Conservation (phyloP, 2,113 vertebrate genomes). For the Colistium nudipinnis region DNA sequence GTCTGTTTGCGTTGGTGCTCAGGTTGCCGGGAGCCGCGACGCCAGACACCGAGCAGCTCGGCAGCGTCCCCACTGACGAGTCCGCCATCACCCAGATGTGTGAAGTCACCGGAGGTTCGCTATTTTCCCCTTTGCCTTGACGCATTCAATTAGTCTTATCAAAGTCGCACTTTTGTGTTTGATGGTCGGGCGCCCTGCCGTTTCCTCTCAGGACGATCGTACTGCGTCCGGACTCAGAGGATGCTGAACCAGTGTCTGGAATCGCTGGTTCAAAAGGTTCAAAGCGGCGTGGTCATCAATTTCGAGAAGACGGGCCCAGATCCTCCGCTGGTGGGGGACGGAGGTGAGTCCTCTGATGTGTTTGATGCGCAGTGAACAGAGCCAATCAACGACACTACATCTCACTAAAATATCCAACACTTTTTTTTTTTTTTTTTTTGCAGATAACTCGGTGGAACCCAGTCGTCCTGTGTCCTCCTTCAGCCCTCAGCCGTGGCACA, state of each 20-base stretch:
- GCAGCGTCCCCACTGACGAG: slow-evolving; percentile 95
- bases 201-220: slow-evolving; percentile 87
- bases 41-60: slow-evolving; percentile 93
- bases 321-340: slow-evolving; percentile 83
- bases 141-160: not conserved
- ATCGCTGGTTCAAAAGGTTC: slow-evolving; percentile 96
- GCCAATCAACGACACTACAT: too few relatives aligned
- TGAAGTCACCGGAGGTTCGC: slow-evolving; percentile 96
- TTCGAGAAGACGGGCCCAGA: slow-evolving; percentile 97
- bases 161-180: not conserved
- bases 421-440: slow-evolving; percentile 1
- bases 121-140: not conserved
- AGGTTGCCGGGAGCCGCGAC: slow-evolving; percentile 91
- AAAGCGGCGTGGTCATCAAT: slow-evolving; percentile 96
- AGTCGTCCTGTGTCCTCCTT: slow-evolving; percentile 74
- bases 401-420: not conserved
- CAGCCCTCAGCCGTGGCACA: slow-evolving; percentile 92
- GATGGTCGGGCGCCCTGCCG: not conserved
- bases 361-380: not conserved
- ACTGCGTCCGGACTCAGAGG: slow-evolving; percentile 93
- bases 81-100: slow-evolving; percentile 99
- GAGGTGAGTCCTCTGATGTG: slow-evolving; percentile 45
- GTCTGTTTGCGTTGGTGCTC: slow-evolving; percentile 95
- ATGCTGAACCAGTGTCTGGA: slow-evolving; percentile 98
- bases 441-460: slow-evolving; percentile 87